Conservation (phyloP, 2,113 vertebrate genomes). For the Mormyrus lacerda region DNA sequence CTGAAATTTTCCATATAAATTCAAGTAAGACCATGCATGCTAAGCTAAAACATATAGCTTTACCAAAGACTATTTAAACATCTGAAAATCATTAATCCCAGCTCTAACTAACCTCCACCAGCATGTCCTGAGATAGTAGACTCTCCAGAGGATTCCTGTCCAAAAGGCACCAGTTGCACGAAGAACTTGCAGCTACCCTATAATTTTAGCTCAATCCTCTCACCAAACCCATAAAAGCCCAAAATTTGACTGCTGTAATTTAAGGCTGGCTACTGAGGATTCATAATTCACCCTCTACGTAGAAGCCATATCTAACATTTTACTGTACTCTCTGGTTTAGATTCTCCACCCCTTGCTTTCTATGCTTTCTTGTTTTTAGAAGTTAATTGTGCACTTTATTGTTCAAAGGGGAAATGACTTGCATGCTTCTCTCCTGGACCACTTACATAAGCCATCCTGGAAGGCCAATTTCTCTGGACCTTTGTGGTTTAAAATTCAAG, state of each 20-base stretch:
- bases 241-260: not conserved
- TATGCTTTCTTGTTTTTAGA: not conserved
- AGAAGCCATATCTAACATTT: not conserved
- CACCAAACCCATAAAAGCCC: not conserved
- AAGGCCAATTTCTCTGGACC: not conserved
- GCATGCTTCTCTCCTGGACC: not conserved
- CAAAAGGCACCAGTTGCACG: not conserved
- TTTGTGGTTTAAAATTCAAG: not conserved
- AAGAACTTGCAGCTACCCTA: not conserved
- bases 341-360: not conserved
- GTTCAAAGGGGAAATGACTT: not conserved
- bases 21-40: not conserved
- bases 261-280: not conserved
- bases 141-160: not conserved
- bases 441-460: not conserved
- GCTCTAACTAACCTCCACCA: not conserved
- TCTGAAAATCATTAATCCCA: not conserved
- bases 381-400: not conserved
- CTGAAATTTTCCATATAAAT: not conserved
- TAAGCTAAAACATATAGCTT: not conserved
- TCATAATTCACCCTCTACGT: not conserved
- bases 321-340: not conserved
- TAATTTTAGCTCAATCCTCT: not conserved
- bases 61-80: not conserved
- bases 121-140: not conserved